Evolutionary conservation across 2,113 vertebrate genomes (phyloP).

Genomic region (Sakesphorus luctuosus): DNA sequence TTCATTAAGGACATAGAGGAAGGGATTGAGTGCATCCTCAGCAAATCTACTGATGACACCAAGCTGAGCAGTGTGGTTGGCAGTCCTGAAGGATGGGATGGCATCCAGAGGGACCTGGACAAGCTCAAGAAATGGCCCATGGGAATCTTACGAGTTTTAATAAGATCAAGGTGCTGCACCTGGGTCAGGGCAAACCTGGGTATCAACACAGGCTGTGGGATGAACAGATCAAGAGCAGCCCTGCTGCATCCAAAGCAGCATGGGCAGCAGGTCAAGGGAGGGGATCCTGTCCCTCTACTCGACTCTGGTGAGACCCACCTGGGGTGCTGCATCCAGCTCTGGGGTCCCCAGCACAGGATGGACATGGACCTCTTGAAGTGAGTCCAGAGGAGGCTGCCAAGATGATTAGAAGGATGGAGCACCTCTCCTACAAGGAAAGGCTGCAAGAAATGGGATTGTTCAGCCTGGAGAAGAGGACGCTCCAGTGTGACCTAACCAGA

Average conservation of each 20-base stretch:
- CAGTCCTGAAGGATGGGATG: not conserved
- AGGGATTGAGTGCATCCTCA: not conserved
- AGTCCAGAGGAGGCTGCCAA: not conserved
- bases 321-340: too few relatives aligned
- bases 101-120: not conserved
- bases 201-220: not conserved
- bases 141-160: not conserved
- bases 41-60: not conserved
- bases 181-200: fast-evolving
- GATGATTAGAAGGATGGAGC: not conserved
- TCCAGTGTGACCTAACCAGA: not conserved
- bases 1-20: not conserved
- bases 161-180: not conserved
- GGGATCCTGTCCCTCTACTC: fast-evolving
- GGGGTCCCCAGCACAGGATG: not conserved
- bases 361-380: fast-evolving
- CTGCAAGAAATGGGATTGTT: not conserved
- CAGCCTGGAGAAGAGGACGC: not conserved
- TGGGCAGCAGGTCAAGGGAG: not conserved
- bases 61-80: not conserved
- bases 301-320: fast-evolving
- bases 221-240: not conserved
- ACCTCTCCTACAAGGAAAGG: not conserved
- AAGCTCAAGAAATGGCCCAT: not conserved
- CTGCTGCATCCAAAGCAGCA: fast-evolving